Conservation (phyloP, 2,113 vertebrate genomes). For the Trochalopteron elliotii region DNA sequence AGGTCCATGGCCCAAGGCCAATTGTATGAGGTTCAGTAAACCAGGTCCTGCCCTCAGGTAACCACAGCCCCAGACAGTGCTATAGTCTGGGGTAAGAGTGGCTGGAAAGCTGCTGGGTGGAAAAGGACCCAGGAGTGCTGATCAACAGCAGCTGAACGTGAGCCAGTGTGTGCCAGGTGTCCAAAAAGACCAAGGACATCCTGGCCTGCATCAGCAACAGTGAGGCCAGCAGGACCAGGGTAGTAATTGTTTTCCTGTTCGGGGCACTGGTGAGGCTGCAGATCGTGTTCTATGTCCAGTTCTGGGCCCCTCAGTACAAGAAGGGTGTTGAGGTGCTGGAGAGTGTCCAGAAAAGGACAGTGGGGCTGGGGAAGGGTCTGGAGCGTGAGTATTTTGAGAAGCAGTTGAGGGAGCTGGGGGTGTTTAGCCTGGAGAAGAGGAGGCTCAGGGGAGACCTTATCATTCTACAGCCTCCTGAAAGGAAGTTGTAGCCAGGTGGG, state of each 20-base stretch:
- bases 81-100: too few relatives aligned
- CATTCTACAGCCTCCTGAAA: background rate
- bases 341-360: background rate
- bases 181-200: background rate
- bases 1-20: background rate
- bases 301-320: background rate
- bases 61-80: background rate
- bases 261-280: accelerated
- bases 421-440: background rate
- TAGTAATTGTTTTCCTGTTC: too few relatives aligned
- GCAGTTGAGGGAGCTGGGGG: background rate
- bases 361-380: background rate
- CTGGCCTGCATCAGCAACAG: background rate
- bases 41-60: background rate
- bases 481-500: too few relatives aligned
- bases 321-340: background rate
- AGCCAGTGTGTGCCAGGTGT: background rate
- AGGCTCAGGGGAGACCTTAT: background rate
- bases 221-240: background rate
- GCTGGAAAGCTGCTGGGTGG: background rate
- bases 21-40: background rate
- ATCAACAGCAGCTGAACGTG: background rate
- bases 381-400: accelerated
- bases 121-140: background rate
- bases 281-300: accelerated